Evolutionary conservation across 1,140 invertebrate species (phyloP).

Genomic region (Trichonephila clavipes): DNA sequence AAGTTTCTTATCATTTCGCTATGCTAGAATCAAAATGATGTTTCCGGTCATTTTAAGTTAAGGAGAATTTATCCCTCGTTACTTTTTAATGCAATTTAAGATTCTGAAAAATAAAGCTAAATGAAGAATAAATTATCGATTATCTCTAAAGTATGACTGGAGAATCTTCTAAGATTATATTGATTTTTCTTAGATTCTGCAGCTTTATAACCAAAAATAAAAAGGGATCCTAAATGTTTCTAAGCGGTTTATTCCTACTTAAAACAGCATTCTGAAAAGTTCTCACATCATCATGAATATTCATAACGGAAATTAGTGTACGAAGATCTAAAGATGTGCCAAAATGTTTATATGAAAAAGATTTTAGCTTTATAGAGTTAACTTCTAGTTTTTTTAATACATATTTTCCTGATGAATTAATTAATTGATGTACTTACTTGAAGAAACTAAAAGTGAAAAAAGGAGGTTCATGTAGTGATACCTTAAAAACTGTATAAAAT

Average conservation of each 20-base stretch:
- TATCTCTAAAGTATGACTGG: not conserved
- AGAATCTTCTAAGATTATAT: not conserved
- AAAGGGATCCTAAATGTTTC: not conserved
- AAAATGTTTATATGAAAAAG: not conserved
- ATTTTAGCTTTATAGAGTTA: not conserved
- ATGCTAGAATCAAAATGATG: not conserved
- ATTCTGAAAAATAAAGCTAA: not conserved
- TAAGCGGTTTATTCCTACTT: not conserved
- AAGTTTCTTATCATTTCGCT: not conserved
- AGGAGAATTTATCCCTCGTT: not conserved
- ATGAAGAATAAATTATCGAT: constrained; percentile 24
- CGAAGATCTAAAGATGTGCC: not conserved
- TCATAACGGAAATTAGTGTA: constrained; percentile 12
- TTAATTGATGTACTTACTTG: too few species aligned
- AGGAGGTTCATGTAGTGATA: too few species aligned
- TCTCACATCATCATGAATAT: not conserved
- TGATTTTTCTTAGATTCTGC: not conserved
- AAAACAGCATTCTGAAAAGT: not conserved
- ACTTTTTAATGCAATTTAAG: constrained; percentile 32
- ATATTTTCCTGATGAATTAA: too few species aligned
- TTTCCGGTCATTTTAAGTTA: not conserved
- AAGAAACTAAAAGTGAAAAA: too few species aligned
- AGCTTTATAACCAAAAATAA: not conserved
- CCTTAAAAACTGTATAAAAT: too few species aligned
- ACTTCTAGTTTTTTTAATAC: too few species aligned